Conservation (phyloP, 2,797 vertebrate species). For the Gephyroberyx darwinii region DNA sequence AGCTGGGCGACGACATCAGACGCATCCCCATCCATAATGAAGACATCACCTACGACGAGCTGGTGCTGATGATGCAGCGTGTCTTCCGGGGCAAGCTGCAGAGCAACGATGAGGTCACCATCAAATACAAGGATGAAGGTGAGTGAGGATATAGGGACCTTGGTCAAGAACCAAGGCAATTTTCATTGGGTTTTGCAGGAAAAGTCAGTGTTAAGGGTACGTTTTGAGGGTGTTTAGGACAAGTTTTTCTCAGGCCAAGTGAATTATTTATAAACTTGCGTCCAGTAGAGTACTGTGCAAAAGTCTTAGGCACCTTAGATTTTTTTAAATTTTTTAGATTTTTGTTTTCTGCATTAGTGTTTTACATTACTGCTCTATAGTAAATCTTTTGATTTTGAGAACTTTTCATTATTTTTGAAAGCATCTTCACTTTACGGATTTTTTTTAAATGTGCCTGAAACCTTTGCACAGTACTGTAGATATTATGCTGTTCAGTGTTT, state of each 20-base stretch:
- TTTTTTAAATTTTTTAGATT: no score
- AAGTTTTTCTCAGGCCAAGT: background rate
- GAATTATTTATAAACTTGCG: background rate
- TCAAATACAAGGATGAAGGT: slow-evolving; percentile 99
- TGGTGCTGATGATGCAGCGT: slow-evolving; percentile 99
- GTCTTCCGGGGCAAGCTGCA: slow-evolving; percentile 98
- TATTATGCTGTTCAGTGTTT: background rate
- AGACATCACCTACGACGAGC: slow-evolving; percentile 98
- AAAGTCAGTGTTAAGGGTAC: background rate
- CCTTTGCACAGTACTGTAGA: background rate
- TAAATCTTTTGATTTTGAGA: no score
- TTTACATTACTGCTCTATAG: no score
- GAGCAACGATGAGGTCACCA: slow-evolving; percentile 97
- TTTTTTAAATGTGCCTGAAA: no score
- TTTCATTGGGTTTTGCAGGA: background rate
- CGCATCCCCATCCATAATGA: slow-evolving; percentile 99
- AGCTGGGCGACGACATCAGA: slow-evolving; percentile 96
- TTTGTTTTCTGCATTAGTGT: no score
- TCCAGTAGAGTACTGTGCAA: background rate
- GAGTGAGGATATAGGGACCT: slow-evolving; percentile 14
- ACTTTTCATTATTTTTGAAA: no score
- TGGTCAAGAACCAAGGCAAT: background rate
- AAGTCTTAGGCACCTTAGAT: no score
- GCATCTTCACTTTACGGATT: no score
- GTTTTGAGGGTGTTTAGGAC: background rate